phyloP scores from a whole-genome alignment of 2,888 invertebrate genomes.

The Aspidiotus destructor region DNA sequence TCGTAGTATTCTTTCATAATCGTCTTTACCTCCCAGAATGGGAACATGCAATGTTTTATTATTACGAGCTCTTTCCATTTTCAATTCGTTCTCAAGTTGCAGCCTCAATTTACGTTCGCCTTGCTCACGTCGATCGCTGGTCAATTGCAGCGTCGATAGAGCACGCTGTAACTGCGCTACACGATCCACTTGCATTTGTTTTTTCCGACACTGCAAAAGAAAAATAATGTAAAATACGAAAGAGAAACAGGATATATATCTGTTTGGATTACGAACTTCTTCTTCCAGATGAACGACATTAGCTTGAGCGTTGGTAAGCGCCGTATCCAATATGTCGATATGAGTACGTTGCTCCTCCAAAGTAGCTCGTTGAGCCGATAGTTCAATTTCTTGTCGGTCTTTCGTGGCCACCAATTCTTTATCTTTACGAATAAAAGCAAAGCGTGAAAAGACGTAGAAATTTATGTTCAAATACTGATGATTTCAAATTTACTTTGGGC shows the following conservation, averaged over 20 bases:
- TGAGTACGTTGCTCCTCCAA: slow-evolving; percentile 85
- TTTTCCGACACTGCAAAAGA: slow-evolving; percentile 60
- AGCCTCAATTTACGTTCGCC: slow-evolving; percentile 73
- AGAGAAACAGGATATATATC: not conserved
- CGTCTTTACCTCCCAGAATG: slow-evolving; percentile 38
- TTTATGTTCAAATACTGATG: no score
- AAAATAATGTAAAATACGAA: not conserved
- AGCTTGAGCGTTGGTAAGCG: slow-evolving; percentile 79
- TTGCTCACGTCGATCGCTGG: slow-evolving; percentile 74
- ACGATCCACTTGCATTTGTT: slow-evolving; percentile 72
- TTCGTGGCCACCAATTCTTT: slow-evolving; percentile 81
- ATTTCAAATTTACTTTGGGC: slow-evolving; percentile 60
- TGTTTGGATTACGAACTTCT: slow-evolving; percentile 51
- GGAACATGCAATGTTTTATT: slow-evolving; percentile 40
- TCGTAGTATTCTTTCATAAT: not conserved
- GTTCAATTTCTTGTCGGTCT: slow-evolving; percentile 83
- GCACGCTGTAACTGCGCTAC: slow-evolving; percentile 75
- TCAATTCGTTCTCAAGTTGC: slow-evolving; percentile 75
- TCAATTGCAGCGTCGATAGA: slow-evolving; percentile 69
- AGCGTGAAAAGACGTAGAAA: no score
- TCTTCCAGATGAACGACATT: slow-evolving; percentile 80
- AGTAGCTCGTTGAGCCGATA: slow-evolving; percentile 78
- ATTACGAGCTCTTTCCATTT: slow-evolving; percentile 47
- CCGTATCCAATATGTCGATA: slow-evolving; percentile 84
- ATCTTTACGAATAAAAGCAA: slow-evolving; percentile 47